phyloP scores from a whole-genome alignment of 2,113 vertebrate species.

The Rhabdornis inornatus region DNA sequence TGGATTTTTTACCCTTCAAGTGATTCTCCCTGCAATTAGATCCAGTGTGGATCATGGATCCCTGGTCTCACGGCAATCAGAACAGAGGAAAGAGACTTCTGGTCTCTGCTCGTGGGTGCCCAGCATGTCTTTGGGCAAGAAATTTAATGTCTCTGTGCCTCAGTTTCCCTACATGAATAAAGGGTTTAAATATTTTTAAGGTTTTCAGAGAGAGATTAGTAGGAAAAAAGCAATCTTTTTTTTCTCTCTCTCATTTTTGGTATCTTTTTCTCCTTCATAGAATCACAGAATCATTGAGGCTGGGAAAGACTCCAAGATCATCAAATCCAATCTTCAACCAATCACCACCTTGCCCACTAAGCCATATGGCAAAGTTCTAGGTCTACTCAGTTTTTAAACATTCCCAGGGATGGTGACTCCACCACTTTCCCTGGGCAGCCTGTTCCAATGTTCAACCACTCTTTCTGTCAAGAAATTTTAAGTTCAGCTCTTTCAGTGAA shows the following conservation, averaged over 20 bases:
- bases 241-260: not conserved
- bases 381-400: not conserved
- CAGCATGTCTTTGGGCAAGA: not conserved
- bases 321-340: not conserved
- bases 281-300: not conserved
- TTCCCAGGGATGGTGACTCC: not conserved
- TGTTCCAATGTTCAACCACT: not conserved
- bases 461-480: not conserved
- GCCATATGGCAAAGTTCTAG: not conserved
- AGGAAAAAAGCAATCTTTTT: not conserved
- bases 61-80: too few species aligned
- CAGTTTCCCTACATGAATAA: not conserved
- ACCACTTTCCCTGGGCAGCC: not conserved
- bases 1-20: not conserved
- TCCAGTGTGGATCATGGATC: too few species aligned
- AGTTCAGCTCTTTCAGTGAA: too few species aligned
- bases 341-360: not conserved
- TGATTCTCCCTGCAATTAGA: not conserved
- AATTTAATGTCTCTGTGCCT: not conserved
- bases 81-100: not conserved
- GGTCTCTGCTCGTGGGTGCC: fast-evolving
- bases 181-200: not conserved
- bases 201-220: not conserved
- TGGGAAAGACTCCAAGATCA: not conserved
- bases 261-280: not conserved